Base-by-base conservation (phyloP, 2,797 vertebrate genomes). In the Sebastes diaconus region DNA sequence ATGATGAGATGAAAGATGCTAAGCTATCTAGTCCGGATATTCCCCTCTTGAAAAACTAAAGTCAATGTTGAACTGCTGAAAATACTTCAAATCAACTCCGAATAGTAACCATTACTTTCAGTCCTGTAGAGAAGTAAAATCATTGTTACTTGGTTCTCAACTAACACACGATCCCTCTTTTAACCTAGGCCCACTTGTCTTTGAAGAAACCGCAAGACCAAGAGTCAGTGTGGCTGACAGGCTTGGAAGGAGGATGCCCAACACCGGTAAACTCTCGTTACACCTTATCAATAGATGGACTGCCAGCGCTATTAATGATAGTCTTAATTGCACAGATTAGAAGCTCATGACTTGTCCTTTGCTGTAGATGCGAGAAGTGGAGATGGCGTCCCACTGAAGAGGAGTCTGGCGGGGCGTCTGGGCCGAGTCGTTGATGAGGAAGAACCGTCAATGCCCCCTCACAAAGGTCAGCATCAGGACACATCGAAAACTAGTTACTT, bases 361-460 rank as follows among this genome's bases (percentile, higher is more conserved):
- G n/a, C 18, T 86, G 52, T 68, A 95, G 94, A 92, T 82, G 25
- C 79, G 6, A 77, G 9, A 57, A 16, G 13, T 5, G 93, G 92
- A 29, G 90, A 78, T 5, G 89, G 92, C 3, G 36, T 92, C 24
- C 86, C 90, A 0, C 76, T 97, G 34, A 98, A 96, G 70, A 95
- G 94, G 55, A 96, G 94, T 82, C 94, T 99, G 52, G 94, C 96
- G 3, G 95, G 97, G 29, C 97, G 98, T 86, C 95, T 99, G 36
- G 98, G 98, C 4, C 94, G 92, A 88, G 96, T 96, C 77, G 69
- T 96, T 12, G 94, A 95, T n/a, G 93, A 92, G 39, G 86, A 91
- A 1, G 90, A 85, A 0, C 0, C 81, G 5, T 90, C 93, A 2
- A 82, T 80, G 68, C 30, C 87, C 4, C 84, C 92, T 5, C 94